Conservation (phyloP, 2,888 invertebrate genomes). For the Plagodis pulveraria region DNA sequence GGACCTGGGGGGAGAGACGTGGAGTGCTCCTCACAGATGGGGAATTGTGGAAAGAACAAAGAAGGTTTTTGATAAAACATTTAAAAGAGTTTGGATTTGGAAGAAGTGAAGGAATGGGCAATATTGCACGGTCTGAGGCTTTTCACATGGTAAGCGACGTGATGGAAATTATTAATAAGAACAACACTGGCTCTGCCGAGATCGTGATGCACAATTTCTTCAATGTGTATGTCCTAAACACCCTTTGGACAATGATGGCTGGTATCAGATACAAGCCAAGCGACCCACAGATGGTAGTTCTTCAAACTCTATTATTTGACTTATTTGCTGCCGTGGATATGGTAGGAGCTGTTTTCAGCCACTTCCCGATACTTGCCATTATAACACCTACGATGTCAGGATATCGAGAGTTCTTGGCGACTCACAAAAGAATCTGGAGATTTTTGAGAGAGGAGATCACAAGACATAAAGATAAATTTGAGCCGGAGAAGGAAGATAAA, state of each 20-base stretch:
- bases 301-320: conserved; percentile 89
- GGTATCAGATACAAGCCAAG: conserved; percentile 89
- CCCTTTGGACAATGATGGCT: conserved; percentile 93
- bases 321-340: conserved; percentile 91
- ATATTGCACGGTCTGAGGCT: conserved; percentile 89
- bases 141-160: conserved; percentile 85
- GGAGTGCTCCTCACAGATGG: conserved; percentile 91
- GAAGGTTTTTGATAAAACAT: conserved; percentile 90
- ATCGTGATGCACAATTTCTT: conserved; percentile 90
- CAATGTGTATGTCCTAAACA: conserved; percentile 91
- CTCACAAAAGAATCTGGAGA: conserved; percentile 89
- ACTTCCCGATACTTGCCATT: conserved; percentile 89
- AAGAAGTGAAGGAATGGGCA: conserved; percentile 89
- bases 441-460: conserved; percentile 90
- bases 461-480: conserved; percentile 87
- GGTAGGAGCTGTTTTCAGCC: conserved; percentile 92
- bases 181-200: conserved; percentile 68
- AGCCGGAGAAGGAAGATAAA: conserved; percentile 85
- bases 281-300: conserved; percentile 87
- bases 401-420: conserved; percentile 89
- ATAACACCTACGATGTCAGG: conserved; percentile 91
- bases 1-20: conserved; percentile 90
- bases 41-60: conserved; percentile 90
- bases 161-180: conserved; percentile 59
- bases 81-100: conserved; percentile 94